Percentiles rank a stretch among this genome's conserved stretches.
Evolutionary conservation across 2,797 vertebrate genomes (phyloP).

Genomic region (Galaxias olidus): DNA sequence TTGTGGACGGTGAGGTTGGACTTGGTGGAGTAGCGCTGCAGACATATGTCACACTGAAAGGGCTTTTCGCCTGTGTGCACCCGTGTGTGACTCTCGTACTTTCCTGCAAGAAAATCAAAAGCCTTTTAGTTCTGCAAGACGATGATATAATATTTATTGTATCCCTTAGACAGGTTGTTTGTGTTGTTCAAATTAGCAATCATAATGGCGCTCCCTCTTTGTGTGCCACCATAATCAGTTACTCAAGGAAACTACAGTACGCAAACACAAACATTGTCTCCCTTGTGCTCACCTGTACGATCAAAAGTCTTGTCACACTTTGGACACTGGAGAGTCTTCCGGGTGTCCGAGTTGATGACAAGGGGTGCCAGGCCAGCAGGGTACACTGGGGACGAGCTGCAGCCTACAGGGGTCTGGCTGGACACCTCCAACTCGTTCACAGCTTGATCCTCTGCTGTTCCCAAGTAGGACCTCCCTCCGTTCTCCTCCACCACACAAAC

Average conservation of each 20-base stretch:
- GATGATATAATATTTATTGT: too few relatives aligned
- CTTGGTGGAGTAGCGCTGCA: slow-evolving; percentile 96
- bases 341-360: slow-evolving; percentile 83
- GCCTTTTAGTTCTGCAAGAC: too few relatives aligned
- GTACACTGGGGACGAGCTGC: slow-evolving; percentile 62
- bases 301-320: slow-evolving; percentile 97
- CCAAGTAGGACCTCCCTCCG: slow-evolving; percentile 59
- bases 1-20: slow-evolving; percentile 97
- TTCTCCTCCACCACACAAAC: slow-evolving; percentile 37
- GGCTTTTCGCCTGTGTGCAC: slow-evolving; percentile 98
- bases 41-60: slow-evolving; percentile 96
- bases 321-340: slow-evolving; percentile 91
- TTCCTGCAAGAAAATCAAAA: slow-evolving; percentile 75
- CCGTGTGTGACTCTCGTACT: slow-evolving; percentile 95
- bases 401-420: slow-evolving; percentile 45
- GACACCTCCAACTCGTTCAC: slow-evolving; percentile 67
- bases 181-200: too few relatives aligned
- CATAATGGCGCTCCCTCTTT: too few relatives aligned
- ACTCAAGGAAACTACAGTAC: background rate
- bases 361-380: slow-evolving; percentile 88
- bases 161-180: too few relatives aligned
- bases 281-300: slow-evolving; percentile 86
- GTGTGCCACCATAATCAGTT: too few relatives aligned
- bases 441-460: slow-evolving; percentile 63
- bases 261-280: slow-evolving; percentile 2